These are phyloP conservation scores for Orussus abietinus DNA, from an alignment of 1,140 invertebrate genomes.

Conservation along the genomic window DNA sequence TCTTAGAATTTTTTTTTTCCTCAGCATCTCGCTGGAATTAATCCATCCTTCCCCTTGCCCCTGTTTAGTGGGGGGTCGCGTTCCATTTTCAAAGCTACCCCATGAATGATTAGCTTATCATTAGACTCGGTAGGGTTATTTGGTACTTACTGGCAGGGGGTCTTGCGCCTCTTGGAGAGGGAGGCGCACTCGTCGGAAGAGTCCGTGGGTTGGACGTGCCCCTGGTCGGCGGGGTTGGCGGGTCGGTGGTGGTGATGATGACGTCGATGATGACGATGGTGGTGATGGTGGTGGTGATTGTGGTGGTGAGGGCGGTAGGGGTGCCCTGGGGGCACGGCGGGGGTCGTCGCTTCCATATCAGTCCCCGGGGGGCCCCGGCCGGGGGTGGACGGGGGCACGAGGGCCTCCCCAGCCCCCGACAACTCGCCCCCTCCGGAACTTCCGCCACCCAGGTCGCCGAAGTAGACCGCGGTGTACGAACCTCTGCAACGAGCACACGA, in stretches of 20 bases:
- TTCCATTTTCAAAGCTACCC: no score
- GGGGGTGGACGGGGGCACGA: slow-evolving; percentile 10
- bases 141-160: slow-evolving; percentile 40
- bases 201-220: slow-evolving; percentile 19
- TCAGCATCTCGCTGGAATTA: neutral
- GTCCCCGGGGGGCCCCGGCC: no score
- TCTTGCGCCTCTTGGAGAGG: slow-evolving; percentile 38
- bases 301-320: slow-evolving; percentile 33
- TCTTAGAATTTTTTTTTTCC: neutral
- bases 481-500: slow-evolving; percentile 42
- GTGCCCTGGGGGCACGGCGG: slow-evolving; percentile 29
- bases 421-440: neutral
- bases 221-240: slow-evolving; percentile 21
- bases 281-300: slow-evolving; percentile 34
- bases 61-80: no score
- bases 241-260: slow-evolving; percentile 34
- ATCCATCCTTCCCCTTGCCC: no score
- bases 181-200: slow-evolving; percentile 28
- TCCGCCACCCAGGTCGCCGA: slow-evolving; percentile 27
- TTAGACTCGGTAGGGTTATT: no score
- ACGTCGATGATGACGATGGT: slow-evolving; percentile 25
- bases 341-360: no score
- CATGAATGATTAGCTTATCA: no score
- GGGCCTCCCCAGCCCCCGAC: slow-evolving; percentile 7
- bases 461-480: slow-evolving; percentile 42